Percentiles rank a stretch among this genome's conserved stretches.
Conservation (phyloP, 2,113 vertebrate species). For the Cynoglossus semilaevis region DNA sequence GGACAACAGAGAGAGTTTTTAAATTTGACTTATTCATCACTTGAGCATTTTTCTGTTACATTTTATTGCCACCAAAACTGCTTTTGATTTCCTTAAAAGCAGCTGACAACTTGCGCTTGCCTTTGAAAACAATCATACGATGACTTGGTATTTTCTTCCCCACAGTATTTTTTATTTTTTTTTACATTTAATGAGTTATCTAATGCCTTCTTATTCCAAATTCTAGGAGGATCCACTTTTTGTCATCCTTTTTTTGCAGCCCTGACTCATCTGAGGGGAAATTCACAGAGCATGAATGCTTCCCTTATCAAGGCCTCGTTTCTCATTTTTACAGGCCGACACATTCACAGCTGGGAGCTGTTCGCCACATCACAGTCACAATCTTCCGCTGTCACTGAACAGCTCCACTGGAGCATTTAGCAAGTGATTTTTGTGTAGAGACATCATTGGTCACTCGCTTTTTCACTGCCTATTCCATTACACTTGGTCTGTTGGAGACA, state of each 20-base stretch:
- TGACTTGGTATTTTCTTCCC: neutral
- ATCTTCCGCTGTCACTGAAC: slow-evolving; percentile 46
- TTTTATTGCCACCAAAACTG: neutral
- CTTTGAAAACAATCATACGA: neutral
- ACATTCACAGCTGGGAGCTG: slow-evolving; percentile 59
- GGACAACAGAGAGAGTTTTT: slow-evolving; percentile 37
- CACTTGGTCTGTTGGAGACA: too few relatives aligned
- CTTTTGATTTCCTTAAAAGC: neutral
- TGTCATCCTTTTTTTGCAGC: neutral
- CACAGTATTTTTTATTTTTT: too few relatives aligned
- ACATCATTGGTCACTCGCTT: slow-evolving; percentile 34
- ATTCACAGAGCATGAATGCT: slow-evolving; percentile 29
- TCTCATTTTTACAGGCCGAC: slow-evolving; percentile 53
- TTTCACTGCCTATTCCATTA: slow-evolving; percentile 2
- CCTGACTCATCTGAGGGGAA: slow-evolving; percentile 16
- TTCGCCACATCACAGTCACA: slow-evolving; percentile 22
- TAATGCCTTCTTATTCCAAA: neutral
- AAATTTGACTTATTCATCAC: slow-evolving; percentile 30
- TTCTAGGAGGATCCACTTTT: neutral
- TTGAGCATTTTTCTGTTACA: slow-evolving; percentile 12
- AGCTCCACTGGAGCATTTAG: slow-evolving; percentile 65
- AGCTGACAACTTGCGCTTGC: neutral
- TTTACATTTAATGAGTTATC: neutral
- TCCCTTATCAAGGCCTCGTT: slow-evolving; percentile 35
- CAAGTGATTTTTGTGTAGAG: slow-evolving; percentile 53